phyloP scores from a whole-genome alignment of 2,113 vertebrate genomes.

The Cephalopholis sonnerati region DNA sequence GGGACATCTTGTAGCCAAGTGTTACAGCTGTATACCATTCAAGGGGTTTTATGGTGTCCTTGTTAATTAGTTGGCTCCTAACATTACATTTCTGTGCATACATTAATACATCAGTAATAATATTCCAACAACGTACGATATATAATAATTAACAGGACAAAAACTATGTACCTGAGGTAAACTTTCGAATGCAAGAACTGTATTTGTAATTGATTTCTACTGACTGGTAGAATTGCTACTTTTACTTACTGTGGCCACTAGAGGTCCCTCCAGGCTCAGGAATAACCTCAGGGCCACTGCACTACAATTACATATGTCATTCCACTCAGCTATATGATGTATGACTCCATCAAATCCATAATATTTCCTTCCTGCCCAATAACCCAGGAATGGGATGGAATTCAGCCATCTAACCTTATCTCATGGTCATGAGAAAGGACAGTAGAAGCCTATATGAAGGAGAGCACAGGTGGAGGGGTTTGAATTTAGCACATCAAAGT shows the following conservation, averaged over 20 bases:
- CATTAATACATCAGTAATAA: neutral
- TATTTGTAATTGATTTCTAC: neutral
- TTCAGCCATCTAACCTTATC: constrained; percentile 41
- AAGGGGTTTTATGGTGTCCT: neutral
- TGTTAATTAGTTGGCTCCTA: neutral
- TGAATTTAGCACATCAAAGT: constrained; percentile 66
- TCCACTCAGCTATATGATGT: constrained; percentile 41
- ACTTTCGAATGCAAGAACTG: neutral
- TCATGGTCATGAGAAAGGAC: constrained; percentile 41
- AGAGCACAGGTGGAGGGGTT: constrained; percentile 51
- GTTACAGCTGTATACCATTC: neutral
- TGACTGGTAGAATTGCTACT: neutral
- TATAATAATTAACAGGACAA: too few species aligned
- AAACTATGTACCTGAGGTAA: too few species aligned
- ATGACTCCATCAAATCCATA: constrained; percentile 31
- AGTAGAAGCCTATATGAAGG: constrained; percentile 35
- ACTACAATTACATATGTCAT: constrained; percentile 14
- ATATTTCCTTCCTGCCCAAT: constrained; percentile 32
- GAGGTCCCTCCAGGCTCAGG: constrained; percentile 72
- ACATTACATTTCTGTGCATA: neutral
- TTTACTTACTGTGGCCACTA: constrained; percentile 73
- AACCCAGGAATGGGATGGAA: constrained; percentile 42
- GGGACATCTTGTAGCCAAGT: neutral
- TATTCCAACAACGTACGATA: neutral
- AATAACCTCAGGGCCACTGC: constrained; percentile 33